Conservation (phyloP, 2,888 invertebrate genomes). For the Pomacea canaliculata region DNA sequence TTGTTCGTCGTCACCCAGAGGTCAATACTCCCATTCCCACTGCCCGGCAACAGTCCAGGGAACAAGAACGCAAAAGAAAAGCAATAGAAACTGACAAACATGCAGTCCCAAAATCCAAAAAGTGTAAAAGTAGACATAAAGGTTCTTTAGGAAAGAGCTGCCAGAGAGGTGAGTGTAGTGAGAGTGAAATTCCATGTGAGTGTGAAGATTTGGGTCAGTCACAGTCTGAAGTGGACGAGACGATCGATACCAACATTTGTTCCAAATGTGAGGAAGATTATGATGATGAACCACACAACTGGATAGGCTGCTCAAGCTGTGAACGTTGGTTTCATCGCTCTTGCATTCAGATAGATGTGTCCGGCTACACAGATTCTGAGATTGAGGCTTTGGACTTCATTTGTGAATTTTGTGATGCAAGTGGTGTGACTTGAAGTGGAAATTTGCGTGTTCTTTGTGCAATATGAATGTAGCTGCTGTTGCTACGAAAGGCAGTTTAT, state of each 20-base stretch:
- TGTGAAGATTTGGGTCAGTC: slow-evolving; percentile 11
- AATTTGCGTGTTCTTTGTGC: not conserved
- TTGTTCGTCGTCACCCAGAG: slow-evolving; percentile 12
- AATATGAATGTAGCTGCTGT: too few species aligned
- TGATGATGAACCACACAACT: slow-evolving; percentile 16
- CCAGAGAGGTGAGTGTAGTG: not conserved
- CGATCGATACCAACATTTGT: slow-evolving; percentile 23
- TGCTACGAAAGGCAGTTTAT: too few species aligned
- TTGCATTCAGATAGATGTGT: slow-evolving; percentile 24
- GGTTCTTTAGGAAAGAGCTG: not conserved
- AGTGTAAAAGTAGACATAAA: not conserved
- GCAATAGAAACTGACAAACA: slow-evolving; percentile 7
- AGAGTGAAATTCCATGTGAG: not conserved
- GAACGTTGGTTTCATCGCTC: slow-evolving; percentile 23
- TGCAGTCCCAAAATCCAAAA: slow-evolving; percentile 1
- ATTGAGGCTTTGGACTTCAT: slow-evolving; percentile 24
- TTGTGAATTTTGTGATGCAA: slow-evolving; percentile 19
- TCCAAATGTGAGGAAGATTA: slow-evolving; percentile 19
- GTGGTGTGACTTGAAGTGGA: slow-evolving; percentile 18
- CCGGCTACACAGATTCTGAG: slow-evolving; percentile 19
- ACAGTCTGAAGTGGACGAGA: slow-evolving; percentile 6
- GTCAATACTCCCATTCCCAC: slow-evolving; percentile 16
- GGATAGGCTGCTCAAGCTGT: slow-evolving; percentile 25
- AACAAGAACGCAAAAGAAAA: slow-evolving; percentile 21
- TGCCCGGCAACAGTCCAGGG: slow-evolving; percentile 17